These are phyloP conservation scores for Lymantria monacha DNA, from an alignment of 2,888 invertebrate genomes.

Conservation along the genomic window DNA sequence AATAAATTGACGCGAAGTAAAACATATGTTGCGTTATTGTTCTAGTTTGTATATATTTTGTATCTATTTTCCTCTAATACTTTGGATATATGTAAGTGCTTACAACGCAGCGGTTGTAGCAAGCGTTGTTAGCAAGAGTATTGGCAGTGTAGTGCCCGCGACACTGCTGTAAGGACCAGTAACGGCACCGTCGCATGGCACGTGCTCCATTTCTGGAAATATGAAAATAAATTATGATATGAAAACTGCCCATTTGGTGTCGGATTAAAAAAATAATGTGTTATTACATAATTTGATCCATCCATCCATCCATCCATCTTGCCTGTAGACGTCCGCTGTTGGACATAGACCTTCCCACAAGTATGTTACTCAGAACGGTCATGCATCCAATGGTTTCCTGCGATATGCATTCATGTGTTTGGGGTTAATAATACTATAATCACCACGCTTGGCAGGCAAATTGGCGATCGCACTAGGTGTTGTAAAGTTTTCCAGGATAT, in stretches of 20 bases:
- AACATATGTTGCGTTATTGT: constrained; percentile 29
- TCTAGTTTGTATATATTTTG: constrained; percentile 34
- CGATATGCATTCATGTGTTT: too few species aligned
- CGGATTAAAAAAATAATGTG: too few species aligned
- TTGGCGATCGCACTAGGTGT: too few species aligned
- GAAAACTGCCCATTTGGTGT: neutral
- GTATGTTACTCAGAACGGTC: too few species aligned
- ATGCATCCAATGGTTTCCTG: too few species aligned
- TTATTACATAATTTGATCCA: too few species aligned
- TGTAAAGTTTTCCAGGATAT: too few species aligned
- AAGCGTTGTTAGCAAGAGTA: constrained; percentile 65
- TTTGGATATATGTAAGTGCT: constrained; percentile 21
- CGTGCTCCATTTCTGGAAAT: constrained; percentile 71
- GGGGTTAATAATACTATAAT: too few species aligned
- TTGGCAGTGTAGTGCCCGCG: constrained; percentile 67
- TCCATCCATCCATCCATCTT: too few species aligned
- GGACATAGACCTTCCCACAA: too few species aligned
- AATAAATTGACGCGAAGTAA: constrained; percentile 10
- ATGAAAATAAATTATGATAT: neutral
- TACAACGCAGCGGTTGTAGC: constrained; percentile 73
- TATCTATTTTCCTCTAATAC: constrained; percentile 25
- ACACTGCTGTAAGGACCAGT: constrained; percentile 77
- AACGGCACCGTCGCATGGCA: constrained; percentile 76
- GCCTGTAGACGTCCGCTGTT: too few species aligned
- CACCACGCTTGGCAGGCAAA: too few species aligned